Evolutionary conservation across 1,140 invertebrate genomes (phyloP).

Genomic region (Drosophila suzukii): DNA sequence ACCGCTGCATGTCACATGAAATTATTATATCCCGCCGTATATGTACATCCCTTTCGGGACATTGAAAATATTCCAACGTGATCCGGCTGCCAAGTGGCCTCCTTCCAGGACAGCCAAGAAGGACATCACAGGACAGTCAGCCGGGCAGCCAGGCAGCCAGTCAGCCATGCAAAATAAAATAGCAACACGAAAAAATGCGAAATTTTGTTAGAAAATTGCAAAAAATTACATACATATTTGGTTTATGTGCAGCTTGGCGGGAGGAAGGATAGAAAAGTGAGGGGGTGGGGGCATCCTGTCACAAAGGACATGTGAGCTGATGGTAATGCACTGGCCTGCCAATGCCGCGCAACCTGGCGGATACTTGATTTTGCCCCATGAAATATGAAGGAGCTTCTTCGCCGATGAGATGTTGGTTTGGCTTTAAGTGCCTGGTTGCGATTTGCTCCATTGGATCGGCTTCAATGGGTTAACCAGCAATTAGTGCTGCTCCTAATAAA

Average conservation of each 20-base stretch:
- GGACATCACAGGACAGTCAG: slow-evolving; percentile 26
- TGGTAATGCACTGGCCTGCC: slow-evolving; percentile 66
- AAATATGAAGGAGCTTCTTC: slow-evolving; percentile 37
- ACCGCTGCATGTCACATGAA: slow-evolving; percentile 73
- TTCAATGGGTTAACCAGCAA: slow-evolving; percentile 9
- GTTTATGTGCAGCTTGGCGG: slow-evolving; percentile 52
- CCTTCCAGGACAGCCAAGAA: slow-evolving; percentile 21
- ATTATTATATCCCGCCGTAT: slow-evolving; percentile 75
- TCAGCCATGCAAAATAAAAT: slow-evolving; percentile 71
- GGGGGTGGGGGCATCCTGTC: slow-evolving; percentile 10
- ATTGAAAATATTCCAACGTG: slow-evolving; percentile 75
- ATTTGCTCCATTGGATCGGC: slow-evolving; percentile 1
- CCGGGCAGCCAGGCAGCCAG: slow-evolving; percentile 25
- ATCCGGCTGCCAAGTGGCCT: slow-evolving; percentile 68
- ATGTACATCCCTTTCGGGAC: slow-evolving; percentile 55
- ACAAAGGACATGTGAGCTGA: slow-evolving; percentile 61
- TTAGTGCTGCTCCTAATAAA: slow-evolving; percentile 44
- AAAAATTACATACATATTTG: slow-evolving; percentile 81
- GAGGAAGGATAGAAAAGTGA: slow-evolving; percentile 37
- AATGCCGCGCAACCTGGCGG: slow-evolving; percentile 32
- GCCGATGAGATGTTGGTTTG: slow-evolving; percentile 3
- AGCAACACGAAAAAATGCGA: slow-evolving; percentile 69
- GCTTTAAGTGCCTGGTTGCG: slow-evolving; percentile 22
- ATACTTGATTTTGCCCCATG: slow-evolving; percentile 60
- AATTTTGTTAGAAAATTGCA: slow-evolving; percentile 81